These are phyloP conservation scores for Halcyon smyrnensis DNA, from an alignment of 2,797 vertebrate genomes.

Conservation along the genomic window DNA sequence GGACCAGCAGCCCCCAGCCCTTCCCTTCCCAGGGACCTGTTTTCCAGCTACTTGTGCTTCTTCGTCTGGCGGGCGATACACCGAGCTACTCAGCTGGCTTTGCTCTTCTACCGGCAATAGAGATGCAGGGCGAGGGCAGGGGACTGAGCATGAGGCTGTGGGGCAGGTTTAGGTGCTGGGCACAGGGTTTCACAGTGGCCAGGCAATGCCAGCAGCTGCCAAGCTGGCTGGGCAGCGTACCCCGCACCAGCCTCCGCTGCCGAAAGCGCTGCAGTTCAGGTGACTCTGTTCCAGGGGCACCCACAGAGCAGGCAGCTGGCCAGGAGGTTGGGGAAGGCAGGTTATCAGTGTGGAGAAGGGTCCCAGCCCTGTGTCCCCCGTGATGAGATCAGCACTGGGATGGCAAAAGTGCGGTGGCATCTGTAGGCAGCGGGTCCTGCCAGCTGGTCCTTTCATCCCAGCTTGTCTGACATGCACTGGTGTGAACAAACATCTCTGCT, in stretches of 20 bases:
- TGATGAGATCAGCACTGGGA: rapidly evolving
- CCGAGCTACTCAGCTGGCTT: not conserved
- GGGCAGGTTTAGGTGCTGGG: not conserved
- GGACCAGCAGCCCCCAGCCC: not conserved
- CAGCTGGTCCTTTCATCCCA: not conserved
- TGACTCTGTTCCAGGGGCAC: not conserved
- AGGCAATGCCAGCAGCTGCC: rapidly evolving
- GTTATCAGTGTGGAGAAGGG: not conserved
- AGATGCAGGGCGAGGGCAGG: not conserved
- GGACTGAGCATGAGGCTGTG: rapidly evolving
- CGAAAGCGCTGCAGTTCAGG: not conserved
- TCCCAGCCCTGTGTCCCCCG: rapidly evolving
- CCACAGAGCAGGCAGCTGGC: not conserved
- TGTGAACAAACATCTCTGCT: not conserved
- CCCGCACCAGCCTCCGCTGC: not conserved
- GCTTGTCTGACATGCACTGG: not conserved
- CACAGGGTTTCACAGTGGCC: rapidly evolving
- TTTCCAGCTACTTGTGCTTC: not conserved
- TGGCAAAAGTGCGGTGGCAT: rapidly evolving
- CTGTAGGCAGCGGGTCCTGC: not conserved
- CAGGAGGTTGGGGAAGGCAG: not conserved
- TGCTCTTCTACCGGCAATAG: not conserved
- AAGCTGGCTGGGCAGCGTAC: rapidly evolving
- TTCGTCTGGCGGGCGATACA: not conserved
- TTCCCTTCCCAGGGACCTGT: not conserved